Conservation (phyloP, 2,797 vertebrate genomes). For the Pangasius sanitwongsei region DNA sequence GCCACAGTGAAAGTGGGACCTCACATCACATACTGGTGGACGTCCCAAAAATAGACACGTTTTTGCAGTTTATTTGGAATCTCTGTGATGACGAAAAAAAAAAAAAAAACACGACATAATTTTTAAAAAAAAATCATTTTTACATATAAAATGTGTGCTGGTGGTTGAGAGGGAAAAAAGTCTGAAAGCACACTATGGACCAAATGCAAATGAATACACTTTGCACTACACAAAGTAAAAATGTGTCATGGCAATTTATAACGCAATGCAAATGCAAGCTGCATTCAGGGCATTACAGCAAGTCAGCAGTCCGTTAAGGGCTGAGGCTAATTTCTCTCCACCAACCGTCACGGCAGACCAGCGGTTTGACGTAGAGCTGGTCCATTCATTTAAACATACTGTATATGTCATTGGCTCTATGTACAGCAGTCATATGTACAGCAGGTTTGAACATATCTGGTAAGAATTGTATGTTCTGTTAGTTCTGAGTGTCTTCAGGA, state of each 20-base stretch:
- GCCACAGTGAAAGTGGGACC: too few relatives aligned
- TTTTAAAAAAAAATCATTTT: neutral
- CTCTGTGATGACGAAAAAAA: neutral
- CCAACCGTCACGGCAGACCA: too few relatives aligned
- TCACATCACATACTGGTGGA: too few relatives aligned
- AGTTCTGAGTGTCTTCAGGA: neutral
- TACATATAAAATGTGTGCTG: neutral
- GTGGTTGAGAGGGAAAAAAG: neutral
- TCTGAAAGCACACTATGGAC: neutral
- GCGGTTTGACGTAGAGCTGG: neutral
- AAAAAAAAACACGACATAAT: neutral
- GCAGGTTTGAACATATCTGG: neutral
- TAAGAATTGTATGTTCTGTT: neutral
- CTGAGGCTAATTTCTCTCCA: too few relatives aligned
- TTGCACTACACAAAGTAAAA: neutral
- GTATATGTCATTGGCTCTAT: neutral
- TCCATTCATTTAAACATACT: neutral
- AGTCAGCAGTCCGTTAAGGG: neutral
- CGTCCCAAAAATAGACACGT: too few relatives aligned
- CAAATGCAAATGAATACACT: neutral
- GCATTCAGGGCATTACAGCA: neutral
- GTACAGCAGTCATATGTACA: neutral
- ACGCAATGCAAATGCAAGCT: neutral
- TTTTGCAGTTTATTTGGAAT: neutral
- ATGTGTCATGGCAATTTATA: neutral